phyloP scores from a whole-genome alignment of 2,888 invertebrate genomes.

The Cryptocheilus praepositus region DNA sequence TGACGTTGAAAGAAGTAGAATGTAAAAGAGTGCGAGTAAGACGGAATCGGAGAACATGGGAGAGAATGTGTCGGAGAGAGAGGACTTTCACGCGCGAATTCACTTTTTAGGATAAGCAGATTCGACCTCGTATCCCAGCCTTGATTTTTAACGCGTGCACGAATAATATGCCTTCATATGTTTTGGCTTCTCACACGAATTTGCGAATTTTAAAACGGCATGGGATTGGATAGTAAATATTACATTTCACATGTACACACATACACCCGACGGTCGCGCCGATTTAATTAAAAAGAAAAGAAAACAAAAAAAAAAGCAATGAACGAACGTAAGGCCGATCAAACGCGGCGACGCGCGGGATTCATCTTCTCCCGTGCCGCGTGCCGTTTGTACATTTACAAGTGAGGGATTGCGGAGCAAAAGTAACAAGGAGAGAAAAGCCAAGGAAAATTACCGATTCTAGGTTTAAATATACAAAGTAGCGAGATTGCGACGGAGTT shows the following conservation, averaged over 20 bases:
- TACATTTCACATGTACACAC: constrained; percentile 4
- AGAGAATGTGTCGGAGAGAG: constrained; percentile 7
- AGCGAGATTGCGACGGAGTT: too few relatives aligned
- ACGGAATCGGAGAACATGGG: constrained; percentile 6
- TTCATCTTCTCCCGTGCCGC: too few relatives aligned
- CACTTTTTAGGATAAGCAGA: constrained; percentile 35
- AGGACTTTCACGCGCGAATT: constrained; percentile 32
- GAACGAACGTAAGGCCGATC: not conserved
- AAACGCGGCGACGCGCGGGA: too few relatives aligned
- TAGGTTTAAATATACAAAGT: too few relatives aligned
- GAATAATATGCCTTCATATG: constrained; percentile 72
- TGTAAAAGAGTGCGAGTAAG: not conserved
- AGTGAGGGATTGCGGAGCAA: not conserved
- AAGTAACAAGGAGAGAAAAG: not conserved
- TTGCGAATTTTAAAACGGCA: constrained; percentile 46
- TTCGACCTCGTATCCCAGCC: constrained; percentile 38
- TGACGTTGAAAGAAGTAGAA: not conserved
- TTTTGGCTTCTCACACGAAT: constrained; percentile 70
- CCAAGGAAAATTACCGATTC: not conserved
- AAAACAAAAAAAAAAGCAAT: too few relatives aligned
- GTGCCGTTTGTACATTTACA: not conserved
- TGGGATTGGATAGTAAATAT: constrained; percentile 37
- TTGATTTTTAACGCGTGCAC: constrained; percentile 46
- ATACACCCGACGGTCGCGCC: constrained; percentile 3
- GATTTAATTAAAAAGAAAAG: not conserved